Evolutionary conservation across 2,888 invertebrate species (phyloP).

Genomic region (Drosophila barbarae): DNA sequence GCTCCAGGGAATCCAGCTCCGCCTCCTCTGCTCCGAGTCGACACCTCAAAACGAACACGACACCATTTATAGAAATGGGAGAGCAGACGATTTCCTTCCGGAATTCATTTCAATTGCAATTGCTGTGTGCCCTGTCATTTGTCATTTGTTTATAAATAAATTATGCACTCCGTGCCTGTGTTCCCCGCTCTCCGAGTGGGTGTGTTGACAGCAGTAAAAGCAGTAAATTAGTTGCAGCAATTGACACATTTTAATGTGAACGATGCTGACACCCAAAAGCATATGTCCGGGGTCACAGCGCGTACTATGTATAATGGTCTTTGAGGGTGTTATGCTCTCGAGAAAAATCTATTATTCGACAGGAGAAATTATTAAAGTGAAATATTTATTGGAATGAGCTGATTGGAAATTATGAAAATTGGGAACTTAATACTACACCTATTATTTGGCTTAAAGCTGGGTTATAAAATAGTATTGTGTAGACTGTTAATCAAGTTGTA

Average conservation of each 20-base stretch:
- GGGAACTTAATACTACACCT: no score
- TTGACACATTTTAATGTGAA: constrained; percentile 69
- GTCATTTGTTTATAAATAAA: constrained; percentile 70
- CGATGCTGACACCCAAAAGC: constrained; percentile 54
- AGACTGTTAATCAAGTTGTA: background rate
- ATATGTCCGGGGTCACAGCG: constrained; percentile 47
- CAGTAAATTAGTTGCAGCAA: constrained; percentile 65
- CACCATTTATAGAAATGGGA: constrained; percentile 66
- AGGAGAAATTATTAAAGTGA: background rate
- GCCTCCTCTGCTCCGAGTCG: constrained; percentile 7
- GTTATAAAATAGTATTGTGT: background rate
- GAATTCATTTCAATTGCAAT: constrained; percentile 65
- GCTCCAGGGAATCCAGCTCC: constrained; percentile 36
- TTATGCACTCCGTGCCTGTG: constrained; percentile 30
- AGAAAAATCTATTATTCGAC: background rate
- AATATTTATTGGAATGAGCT: background rate
- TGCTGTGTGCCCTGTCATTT: constrained; percentile 53
- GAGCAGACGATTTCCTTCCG: constrained; percentile 72
- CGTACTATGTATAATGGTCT: background rate
- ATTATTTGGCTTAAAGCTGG: background rate
- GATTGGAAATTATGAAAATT: background rate
- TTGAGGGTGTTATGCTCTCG: background rate
- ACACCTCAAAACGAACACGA: constrained; percentile 59
- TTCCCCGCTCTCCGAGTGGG: constrained; percentile 12
- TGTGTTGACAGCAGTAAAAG: constrained; percentile 62